phyloP scores from a whole-genome alignment of 2,113 vertebrate species.

The Tor tambroides region DNA sequence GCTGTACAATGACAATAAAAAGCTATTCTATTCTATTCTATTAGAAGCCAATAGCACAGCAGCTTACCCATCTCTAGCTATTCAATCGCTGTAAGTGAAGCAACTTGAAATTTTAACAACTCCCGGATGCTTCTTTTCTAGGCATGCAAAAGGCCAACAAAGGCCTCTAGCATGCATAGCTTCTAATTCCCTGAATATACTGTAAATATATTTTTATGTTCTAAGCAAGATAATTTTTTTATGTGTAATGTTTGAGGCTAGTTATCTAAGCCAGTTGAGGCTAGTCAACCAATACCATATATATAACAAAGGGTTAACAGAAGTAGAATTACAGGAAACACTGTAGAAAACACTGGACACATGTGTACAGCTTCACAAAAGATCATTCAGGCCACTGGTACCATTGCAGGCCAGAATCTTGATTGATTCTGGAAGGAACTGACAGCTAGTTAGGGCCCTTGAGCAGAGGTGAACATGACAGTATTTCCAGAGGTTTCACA shows the following conservation, averaged over 20 bases:
- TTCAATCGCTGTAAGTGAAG: not conserved
- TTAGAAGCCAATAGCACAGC: not conserved
- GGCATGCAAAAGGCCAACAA: not conserved
- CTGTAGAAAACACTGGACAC: not conserved
- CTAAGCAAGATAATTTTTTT: not conserved
- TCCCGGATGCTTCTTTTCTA: not conserved
- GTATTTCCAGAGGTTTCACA: not conserved
- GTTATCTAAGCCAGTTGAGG: not conserved
- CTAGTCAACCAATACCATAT: not conserved
- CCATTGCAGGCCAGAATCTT: not conserved
- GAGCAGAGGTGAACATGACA: conserved; percentile 24
- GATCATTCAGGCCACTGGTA: not conserved
- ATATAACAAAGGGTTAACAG: not conserved
- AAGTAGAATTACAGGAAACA: not conserved
- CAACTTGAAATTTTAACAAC: not conserved
- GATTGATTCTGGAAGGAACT: conserved; percentile 9
- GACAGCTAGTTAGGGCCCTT: conserved; percentile 3
- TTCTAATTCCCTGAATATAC: not conserved
- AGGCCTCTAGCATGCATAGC: not conserved
- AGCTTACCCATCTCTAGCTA: not conserved
- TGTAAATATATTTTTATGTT: not conserved
- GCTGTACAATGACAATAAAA: too few species aligned
- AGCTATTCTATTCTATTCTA: too few species aligned
- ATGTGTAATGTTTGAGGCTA: not conserved
- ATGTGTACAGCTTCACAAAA: not conserved